Percentiles rank a stretch among this genome's conserved stretches.
Evolutionary conservation across 1,140 invertebrate species (phyloP).

Genomic region (Olivierus martensii): DNA sequence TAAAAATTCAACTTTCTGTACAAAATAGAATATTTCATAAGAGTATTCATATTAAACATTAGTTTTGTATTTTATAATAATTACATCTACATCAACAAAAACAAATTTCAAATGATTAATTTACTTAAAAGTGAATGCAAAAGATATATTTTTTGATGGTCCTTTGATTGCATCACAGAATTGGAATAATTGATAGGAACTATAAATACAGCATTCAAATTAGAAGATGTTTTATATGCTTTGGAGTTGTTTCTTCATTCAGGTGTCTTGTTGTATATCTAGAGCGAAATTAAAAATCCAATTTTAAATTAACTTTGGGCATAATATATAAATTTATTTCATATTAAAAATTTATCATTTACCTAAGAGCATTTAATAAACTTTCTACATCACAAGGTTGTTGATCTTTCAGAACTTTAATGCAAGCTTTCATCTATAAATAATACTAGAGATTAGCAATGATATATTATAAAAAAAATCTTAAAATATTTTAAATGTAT

Average conservation of each 20-base stretch:
- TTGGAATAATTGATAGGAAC: too few species aligned
- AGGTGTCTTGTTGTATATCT: constrained; percentile 84
- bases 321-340: neutral
- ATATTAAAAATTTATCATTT: too few species aligned
- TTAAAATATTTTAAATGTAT: neutral
- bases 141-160: too few species aligned
- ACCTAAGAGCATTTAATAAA: constrained; percentile 69
- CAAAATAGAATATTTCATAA: neutral
- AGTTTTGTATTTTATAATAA: too few species aligned
- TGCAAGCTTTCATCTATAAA: constrained; percentile 49
- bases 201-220: constrained; percentile 29
- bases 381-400: constrained; percentile 70
- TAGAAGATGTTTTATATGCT: constrained; percentile 69
- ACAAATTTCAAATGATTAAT: too few species aligned
- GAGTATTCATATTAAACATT: neutral
- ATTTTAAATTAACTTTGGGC: neutral
- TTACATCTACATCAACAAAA: too few species aligned
- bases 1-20: too few species aligned
- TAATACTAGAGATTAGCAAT: neutral
- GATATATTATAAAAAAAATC: neutral
- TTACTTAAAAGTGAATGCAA: too few species aligned
- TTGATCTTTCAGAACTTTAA: constrained; percentile 75
- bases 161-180: too few species aligned
- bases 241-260: constrained; percentile 81
- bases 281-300: neutral